These are phyloP conservation scores for Alauda arvensis DNA, from an alignment of 2,797 vertebrate genomes.

Conservation along the genomic window DNA sequence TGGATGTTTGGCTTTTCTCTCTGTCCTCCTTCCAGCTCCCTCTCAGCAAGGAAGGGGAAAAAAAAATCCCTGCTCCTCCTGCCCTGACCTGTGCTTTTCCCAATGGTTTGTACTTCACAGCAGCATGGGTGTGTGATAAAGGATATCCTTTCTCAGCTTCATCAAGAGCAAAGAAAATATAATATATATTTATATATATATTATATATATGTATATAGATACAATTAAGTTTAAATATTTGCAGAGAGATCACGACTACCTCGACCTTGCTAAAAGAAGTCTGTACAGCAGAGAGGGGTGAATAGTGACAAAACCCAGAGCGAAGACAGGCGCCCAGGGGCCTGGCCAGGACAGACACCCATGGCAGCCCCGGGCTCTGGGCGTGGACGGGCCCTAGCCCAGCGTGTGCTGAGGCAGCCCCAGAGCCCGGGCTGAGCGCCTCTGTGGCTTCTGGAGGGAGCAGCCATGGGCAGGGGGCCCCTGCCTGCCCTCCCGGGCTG, in stretches of 20 bases:
- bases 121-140: conserved; percentile 69
- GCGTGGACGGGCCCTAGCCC: not conserved
- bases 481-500: not conserved
- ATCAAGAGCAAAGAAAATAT: conserved; percentile 77
- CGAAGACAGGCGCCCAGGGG: not conserved
- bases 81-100: not conserved
- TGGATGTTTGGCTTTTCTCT: not conserved
- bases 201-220: conserved; percentile 67
- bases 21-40: not conserved
- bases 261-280: conserved; percentile 64
- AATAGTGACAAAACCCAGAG: conserved; percentile 47
- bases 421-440: not conserved
- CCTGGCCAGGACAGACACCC: not conserved
- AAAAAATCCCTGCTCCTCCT: not conserved
- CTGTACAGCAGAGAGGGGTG: conserved; percentile 55
- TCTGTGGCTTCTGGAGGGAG: not conserved
- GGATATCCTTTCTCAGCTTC: conserved; percentile 68
- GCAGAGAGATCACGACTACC: conserved; percentile 67
- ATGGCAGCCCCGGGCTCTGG: not conserved
- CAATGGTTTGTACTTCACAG: conserved; percentile 66
- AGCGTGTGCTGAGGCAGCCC: not conserved
- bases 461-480: not conserved
- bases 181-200: conserved; percentile 74
- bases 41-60: not conserved
- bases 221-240: conserved; percentile 78